Percentiles rank a stretch among this genome's conserved stretches.
phyloP scores from a whole-genome alignment of 2,888 invertebrate genomes.

The Pachymerium ferrugineum region DNA sequence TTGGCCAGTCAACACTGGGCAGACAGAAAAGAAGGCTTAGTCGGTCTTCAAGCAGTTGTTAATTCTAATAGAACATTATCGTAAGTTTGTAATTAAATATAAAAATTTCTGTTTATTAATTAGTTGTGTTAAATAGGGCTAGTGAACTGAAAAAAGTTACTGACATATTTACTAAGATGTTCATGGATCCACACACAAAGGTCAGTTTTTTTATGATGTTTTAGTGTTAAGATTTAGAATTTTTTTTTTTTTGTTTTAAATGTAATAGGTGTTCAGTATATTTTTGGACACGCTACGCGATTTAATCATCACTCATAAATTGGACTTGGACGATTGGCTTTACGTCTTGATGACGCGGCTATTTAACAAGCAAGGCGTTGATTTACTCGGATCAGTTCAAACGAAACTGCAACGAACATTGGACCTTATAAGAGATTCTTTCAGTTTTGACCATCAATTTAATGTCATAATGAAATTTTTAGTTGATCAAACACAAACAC shows the following conservation, averaged over 20 bases:
- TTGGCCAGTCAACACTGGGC: slow-evolving; percentile 89
- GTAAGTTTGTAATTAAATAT: slow-evolving; percentile 40
- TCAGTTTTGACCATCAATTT: slow-evolving; percentile 58
- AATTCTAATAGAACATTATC: slow-evolving; percentile 49
- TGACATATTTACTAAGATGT: slow-evolving; percentile 92
- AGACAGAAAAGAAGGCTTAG: slow-evolving; percentile 89
- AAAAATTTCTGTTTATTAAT: slow-evolving; percentile 37
- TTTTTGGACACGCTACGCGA: slow-evolving; percentile 91
- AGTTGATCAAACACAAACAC: slow-evolving; percentile 87
- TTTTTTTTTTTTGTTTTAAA: slow-evolving; percentile 23
- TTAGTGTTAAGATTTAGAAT: not conserved
- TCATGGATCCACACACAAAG: slow-evolving; percentile 92
- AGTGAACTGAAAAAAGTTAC: slow-evolving; percentile 74
- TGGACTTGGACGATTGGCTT: slow-evolving; percentile 86
- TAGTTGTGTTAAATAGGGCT: slow-evolving; percentile 42
- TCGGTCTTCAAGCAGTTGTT: slow-evolving; percentile 69
- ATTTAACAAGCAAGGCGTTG: slow-evolving; percentile 84
- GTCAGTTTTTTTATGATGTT: slow-evolving; percentile 43
- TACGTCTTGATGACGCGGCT: slow-evolving; percentile 81
- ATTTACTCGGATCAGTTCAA: slow-evolving; percentile 84
- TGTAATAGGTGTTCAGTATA: slow-evolving; percentile 68
- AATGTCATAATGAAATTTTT: slow-evolving; percentile 64
- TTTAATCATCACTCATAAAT: slow-evolving; percentile 75
- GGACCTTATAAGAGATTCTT: slow-evolving; percentile 64
- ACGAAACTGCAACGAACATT: slow-evolving; percentile 81